phyloP scores from a whole-genome alignment of 1,140 invertebrate genomes.

The Wiebesia pumilae region DNA sequence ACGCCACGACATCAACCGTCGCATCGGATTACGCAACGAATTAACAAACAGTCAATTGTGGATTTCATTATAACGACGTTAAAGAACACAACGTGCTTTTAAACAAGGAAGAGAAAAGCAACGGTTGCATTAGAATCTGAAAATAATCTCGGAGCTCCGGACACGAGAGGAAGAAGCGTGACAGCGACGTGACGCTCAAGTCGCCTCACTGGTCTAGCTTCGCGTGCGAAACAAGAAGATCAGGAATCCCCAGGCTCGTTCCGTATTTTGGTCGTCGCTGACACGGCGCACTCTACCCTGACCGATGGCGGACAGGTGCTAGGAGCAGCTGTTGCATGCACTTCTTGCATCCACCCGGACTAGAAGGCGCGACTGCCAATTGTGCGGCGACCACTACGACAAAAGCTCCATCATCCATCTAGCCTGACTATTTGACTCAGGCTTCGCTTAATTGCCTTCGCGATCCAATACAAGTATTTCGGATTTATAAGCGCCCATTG shows the following conservation, averaged over 20 bases:
- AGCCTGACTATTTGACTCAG: no score
- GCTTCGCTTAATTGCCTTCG: background rate
- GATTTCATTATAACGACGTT: background rate
- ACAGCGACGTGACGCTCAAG: no score
- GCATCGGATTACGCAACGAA: background rate
- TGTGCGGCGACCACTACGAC: background rate
- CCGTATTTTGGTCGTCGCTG: slow-evolving; percentile 65
- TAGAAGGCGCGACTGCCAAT: background rate
- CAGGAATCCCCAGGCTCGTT: background rate
- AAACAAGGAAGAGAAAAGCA: background rate
- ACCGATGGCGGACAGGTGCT: slow-evolving; percentile 60
- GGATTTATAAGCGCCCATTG: background rate
- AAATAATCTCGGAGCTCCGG: background rate
- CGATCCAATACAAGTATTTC: no score
- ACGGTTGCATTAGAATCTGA: background rate
- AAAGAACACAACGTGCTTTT: background rate
- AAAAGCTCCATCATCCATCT: background rate
- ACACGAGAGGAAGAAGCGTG: background rate
- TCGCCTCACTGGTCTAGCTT: background rate
- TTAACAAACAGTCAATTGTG: background rate
- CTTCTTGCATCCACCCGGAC: slow-evolving; percentile 65
- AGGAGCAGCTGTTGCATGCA: slow-evolving; percentile 65
- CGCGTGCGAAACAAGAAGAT: background rate
- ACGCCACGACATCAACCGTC: background rate
- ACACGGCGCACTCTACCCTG: slow-evolving; percentile 36